Evolutionary conservation across 1,140 invertebrate genomes (phyloP).

Genomic region (Scaptomyza graminum): DNA sequence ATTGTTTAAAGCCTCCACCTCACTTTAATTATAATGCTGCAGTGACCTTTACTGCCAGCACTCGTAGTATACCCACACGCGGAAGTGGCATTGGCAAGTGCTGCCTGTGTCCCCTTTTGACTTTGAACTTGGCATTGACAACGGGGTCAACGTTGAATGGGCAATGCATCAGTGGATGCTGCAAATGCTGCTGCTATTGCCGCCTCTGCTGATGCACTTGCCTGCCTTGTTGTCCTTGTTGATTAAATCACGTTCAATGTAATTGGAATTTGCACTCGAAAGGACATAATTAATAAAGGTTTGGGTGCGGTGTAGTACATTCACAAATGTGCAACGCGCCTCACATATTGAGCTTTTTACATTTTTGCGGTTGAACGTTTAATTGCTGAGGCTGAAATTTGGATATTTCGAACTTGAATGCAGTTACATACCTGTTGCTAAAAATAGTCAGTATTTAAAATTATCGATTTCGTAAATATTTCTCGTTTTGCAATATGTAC

Average conservation of each 20-base stretch:
- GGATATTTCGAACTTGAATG: not conserved
- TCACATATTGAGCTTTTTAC: conserved; percentile 2
- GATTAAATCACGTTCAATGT: conserved; percentile 73
- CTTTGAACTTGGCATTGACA: conserved; percentile 49
- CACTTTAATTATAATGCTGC: conserved; percentile 24
- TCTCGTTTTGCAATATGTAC: too few relatives aligned
- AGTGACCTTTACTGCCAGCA: conserved; percentile 42
- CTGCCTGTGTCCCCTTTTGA: conserved; percentile 55
- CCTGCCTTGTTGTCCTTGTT: conserved; percentile 67
- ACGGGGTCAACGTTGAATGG: conserved; percentile 37
- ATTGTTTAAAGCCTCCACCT: not conserved
- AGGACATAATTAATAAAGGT: conserved; percentile 69
- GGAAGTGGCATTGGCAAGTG: conserved; percentile 63
- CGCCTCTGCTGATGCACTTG: conserved; percentile 33
- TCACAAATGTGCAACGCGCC: not conserved
- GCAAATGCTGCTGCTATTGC: conserved; percentile 12
- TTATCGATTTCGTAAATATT: not conserved
- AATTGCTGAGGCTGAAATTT: not conserved
- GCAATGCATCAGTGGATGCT: conserved; percentile 32
- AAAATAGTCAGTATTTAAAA: not conserved
- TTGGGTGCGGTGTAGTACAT: conserved; percentile 3
- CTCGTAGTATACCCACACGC: conserved; percentile 12
- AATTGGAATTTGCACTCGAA: conserved; percentile 76
- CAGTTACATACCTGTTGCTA: not conserved
- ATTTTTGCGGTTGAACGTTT: not conserved